Base-by-base conservation (phyloP, 2,797 vertebrate species). In the Pantherophis alleghaniensis region DNA sequence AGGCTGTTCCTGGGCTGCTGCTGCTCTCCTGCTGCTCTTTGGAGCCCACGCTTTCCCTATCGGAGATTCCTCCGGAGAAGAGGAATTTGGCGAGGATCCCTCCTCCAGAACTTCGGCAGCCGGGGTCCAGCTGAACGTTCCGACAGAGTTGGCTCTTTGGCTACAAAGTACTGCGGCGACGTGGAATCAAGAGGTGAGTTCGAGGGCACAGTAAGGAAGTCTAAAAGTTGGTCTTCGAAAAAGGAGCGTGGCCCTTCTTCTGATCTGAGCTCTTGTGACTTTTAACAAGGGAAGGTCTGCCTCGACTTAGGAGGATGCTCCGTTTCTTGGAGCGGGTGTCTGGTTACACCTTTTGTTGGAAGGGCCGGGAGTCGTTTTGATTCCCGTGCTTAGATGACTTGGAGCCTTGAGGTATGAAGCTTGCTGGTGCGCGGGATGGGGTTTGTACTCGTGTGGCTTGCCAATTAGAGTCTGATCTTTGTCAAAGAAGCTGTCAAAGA, bases 101-200 rank as follows among this genome's bases (percentile, higher is more conserved):
- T 13, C 61, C 5, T 1, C 57, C 88, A 59, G 61, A 1, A 90
- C n/a, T 42, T 63, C 2, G 57, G 56, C 89, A n/a, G 18, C 28
- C 42, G 91, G 88, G 51, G 18, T 92, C 24, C 90, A 26, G 47
- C 88, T 91, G 88, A 16, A 26, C 3, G 87, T 88, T 18, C 88
- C 63, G 4, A 61, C 90, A 86, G 32, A 18, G 2, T 88, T 96
- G 66, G 96, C 97, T 20, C 74, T 4, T 87, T 37, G 90, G 66
- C 95, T 97, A 91, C 94, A 92, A 2, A 0, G 0, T 1, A 90
- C 93, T 66, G 96, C 97, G 0, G 7, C 6, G 0, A 53, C 51
- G 12, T 93, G 97, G 86, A 96, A 74, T 94, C 26, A 90, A 0
- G 94, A 98, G 98, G 98, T 98, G 95, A 95, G 98, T 97, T 55